Evolutionary conservation across 2,797 vertebrate species (phyloP).

Genomic region (Gallinago nigripennis): DNA sequence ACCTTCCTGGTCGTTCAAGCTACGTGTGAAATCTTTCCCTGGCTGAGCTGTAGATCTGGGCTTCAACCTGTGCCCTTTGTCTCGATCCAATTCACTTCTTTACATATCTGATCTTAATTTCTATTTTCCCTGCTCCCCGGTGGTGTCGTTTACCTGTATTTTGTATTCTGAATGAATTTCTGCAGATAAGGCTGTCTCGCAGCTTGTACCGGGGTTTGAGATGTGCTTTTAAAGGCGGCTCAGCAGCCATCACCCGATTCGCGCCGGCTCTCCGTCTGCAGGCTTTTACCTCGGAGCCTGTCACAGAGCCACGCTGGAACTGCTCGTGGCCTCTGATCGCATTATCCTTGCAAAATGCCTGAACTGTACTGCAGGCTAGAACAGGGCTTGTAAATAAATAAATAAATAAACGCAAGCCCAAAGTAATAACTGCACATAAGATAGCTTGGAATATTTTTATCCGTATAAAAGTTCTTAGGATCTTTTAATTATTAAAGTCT

Average conservation of each 20-base stretch:
- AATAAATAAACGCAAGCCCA: background rate
- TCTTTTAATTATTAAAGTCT: background rate
- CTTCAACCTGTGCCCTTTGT: background rate
- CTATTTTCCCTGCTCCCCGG: background rate
- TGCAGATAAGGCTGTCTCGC: accelerated
- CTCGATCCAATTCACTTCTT: background rate
- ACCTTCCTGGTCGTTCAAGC: background rate
- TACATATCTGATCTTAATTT: background rate
- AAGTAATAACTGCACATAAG: background rate
- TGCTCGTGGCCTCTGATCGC: background rate
- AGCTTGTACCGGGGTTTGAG: background rate
- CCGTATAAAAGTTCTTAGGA: background rate
- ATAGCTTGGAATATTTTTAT: background rate
- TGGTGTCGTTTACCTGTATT: background rate
- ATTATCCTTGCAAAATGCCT: background rate
- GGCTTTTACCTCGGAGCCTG: background rate
- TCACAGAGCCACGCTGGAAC: background rate
- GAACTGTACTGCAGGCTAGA: background rate
- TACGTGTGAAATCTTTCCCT: background rate
- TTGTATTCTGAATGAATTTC: background rate
- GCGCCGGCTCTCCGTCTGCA: background rate
- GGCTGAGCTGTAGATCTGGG: background rate
- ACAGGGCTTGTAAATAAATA: background rate
- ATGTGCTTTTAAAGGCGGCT: background rate
- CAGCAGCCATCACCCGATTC: background rate